A percentile compares a stretch with the other conserved stretches of the same genome.
Conservation (phyloP, 2,797 vertebrate species). For the Acrossocheilus wenchowensis region DNA sequence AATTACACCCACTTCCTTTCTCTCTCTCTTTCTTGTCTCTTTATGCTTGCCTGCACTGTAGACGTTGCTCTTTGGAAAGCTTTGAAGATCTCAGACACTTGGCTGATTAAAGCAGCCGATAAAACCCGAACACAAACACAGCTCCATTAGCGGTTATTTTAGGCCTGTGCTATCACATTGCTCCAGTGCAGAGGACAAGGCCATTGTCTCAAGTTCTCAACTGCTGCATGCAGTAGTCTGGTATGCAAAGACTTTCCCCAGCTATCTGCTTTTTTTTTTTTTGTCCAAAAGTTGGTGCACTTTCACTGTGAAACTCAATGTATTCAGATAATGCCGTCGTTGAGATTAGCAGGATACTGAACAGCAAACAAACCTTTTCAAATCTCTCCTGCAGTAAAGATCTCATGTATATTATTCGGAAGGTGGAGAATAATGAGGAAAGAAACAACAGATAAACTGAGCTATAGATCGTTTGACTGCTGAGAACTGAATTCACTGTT, state of each 20-base stretch:
- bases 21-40: conserved; percentile 58
- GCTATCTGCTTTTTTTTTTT: conserved; percentile 32
- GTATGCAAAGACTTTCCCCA: conserved; percentile 21
- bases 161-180: conserved; percentile 60
- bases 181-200: conserved; percentile 58
- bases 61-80: conserved; percentile 49
- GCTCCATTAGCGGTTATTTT: conserved; percentile 73
- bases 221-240: conserved; percentile 14
- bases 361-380: conserved; percentile 14
- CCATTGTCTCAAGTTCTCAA: conserved; percentile 62
- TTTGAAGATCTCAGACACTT: conserved; percentile 68
- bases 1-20: conserved; percentile 86
- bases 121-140: conserved; percentile 70
- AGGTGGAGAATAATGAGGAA: background rate
- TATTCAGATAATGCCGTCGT: background rate
- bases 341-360: conserved; percentile 3
- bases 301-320: background rate
- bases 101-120: conserved; percentile 76
- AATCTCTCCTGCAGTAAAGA: background rate
- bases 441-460: conserved; percentile 14
- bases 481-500: conserved; percentile 3
- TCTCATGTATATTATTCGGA: conserved; percentile 1
- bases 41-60: conserved; percentile 43
- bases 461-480: conserved; percentile 11
- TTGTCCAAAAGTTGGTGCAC: background rate